These are phyloP conservation scores for Lucifuga dentata DNA, from an alignment of 2,113 vertebrate species.

Conservation along the genomic window DNA sequence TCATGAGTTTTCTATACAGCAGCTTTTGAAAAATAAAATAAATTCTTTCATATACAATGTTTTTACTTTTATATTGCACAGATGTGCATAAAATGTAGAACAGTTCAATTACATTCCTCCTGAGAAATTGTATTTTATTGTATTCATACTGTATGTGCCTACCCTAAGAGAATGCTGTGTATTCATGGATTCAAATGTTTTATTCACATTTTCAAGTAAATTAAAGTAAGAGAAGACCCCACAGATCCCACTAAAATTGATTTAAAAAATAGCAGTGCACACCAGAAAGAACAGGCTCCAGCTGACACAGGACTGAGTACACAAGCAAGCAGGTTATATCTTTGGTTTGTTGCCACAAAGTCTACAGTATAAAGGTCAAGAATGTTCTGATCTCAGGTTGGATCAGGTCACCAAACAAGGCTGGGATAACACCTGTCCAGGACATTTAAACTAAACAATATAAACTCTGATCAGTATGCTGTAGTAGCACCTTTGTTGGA, in stretches of 20 bases:
- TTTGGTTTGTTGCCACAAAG: conserved; percentile 27
- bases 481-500: conserved; percentile 35
- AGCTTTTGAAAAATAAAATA: no score
- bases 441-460: not conserved
- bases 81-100: not conserved
- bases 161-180: not conserved
- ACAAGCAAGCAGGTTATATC: conserved; percentile 14
- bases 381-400: not conserved
- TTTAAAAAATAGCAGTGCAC: no score
- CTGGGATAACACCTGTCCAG: no score
- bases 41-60: no score
- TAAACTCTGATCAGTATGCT: conserved; percentile 26
- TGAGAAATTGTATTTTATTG: not conserved
- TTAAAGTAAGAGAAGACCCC: conserved; percentile 21
- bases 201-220: conserved; percentile 28
- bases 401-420: not conserved
- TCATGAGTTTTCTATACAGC: no score
- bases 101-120: conserved; percentile 8
- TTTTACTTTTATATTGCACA: no score
- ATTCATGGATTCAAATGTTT: conserved; percentile 12
- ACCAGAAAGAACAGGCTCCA: not conserved
- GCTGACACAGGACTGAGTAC: conserved; percentile 24
- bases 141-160: not conserved
- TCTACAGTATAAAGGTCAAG: conserved; percentile 48
- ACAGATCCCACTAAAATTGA: not conserved